These are phyloP conservation scores for Stylophora pistillata DNA, from an alignment of 64 coral and sea anemone species.

Conservation along the genomic window DNA sequence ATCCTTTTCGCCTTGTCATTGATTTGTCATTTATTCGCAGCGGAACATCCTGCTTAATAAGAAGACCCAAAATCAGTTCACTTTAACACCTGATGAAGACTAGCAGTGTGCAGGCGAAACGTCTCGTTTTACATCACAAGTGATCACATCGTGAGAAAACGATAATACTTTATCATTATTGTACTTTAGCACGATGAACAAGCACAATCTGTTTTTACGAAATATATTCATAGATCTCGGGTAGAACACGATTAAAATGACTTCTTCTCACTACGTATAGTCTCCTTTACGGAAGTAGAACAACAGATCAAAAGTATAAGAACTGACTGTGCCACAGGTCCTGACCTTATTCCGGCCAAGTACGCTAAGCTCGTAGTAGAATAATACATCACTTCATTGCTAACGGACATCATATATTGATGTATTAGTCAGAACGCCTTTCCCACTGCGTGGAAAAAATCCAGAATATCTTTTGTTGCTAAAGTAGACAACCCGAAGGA, in stretches of 20 bases:
- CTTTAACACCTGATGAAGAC: too few relatives aligned
- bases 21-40: too few relatives aligned
- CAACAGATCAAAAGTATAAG: slow-evolving; percentile 29
- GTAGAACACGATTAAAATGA: neutral
- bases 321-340: slow-evolving; percentile 16
- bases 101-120: too few relatives aligned
- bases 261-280: slow-evolving; percentile 6
- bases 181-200: too few relatives aligned
- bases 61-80: too few relatives aligned
- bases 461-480: slow-evolving; percentile 20
- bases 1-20: too few relatives aligned
- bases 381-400: slow-evolving; percentile 30
- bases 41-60: too few relatives aligned
- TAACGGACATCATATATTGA: slow-evolving; percentile 34
- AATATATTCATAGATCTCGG: too few relatives aligned
- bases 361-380: slow-evolving; percentile 36
- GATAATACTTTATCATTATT: too few relatives aligned
- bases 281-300: neutral
- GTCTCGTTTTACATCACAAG: too few relatives aligned
- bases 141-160: too few relatives aligned
- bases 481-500: slow-evolving; percentile 13
- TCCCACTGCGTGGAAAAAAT: slow-evolving; percentile 15
- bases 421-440: neutral
- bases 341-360: slow-evolving; percentile 21
- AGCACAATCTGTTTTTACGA: too few relatives aligned